A percentile compares a stretch with the other conserved stretches of the same genome.
Evolutionary conservation across 2,888 invertebrate species (phyloP).

Genomic region (Drosophila vallismaia): DNA sequence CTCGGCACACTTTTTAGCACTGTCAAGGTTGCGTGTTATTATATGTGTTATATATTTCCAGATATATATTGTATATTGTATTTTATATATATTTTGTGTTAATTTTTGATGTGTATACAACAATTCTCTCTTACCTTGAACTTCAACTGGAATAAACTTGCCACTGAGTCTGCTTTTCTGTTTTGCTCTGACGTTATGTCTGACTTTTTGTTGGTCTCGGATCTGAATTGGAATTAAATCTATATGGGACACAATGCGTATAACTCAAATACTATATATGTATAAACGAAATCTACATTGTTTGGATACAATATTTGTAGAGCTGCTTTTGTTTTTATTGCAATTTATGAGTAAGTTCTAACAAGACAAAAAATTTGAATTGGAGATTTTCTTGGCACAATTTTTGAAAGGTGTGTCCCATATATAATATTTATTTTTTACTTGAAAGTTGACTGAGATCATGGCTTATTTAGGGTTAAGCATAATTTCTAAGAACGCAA

Average conservation of each 20-base stretch:
- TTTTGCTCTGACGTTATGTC: slow-evolving; percentile 33
- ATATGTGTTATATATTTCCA: slow-evolving; percentile 27
- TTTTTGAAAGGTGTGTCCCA: background rate
- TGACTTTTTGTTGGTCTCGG: slow-evolving; percentile 35
- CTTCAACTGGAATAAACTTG: slow-evolving; percentile 77
- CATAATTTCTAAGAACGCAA: slow-evolving; percentile 6
- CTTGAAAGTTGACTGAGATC: background rate
- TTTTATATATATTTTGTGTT: slow-evolving; percentile 47
- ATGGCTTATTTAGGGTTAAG: background rate
- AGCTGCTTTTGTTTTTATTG: slow-evolving; percentile 17
- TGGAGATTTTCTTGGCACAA: slow-evolving; percentile 45
- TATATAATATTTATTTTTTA: background rate
- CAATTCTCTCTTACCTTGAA: slow-evolving; percentile 69
- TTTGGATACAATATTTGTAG: slow-evolving; percentile 11
- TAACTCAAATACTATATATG: slow-evolving; percentile 9
- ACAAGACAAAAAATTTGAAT: slow-evolving; percentile 46
- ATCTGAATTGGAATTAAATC: slow-evolving; percentile 44
- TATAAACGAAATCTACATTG: slow-evolving; percentile 17
- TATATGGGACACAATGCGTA: slow-evolving; percentile 38
- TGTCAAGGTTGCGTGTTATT: slow-evolving; percentile 57
- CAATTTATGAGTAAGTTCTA: slow-evolving; percentile 25
- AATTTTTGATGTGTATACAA: slow-evolving; percentile 57
- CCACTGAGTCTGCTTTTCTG: slow-evolving; percentile 50
- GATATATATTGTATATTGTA: background rate
- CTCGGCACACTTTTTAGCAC: slow-evolving; percentile 38